Percentiles rank a stretch among this genome's conserved stretches.
Conservation (phyloP, 2,888 invertebrate species). For the Napeogenes inachia region DNA sequence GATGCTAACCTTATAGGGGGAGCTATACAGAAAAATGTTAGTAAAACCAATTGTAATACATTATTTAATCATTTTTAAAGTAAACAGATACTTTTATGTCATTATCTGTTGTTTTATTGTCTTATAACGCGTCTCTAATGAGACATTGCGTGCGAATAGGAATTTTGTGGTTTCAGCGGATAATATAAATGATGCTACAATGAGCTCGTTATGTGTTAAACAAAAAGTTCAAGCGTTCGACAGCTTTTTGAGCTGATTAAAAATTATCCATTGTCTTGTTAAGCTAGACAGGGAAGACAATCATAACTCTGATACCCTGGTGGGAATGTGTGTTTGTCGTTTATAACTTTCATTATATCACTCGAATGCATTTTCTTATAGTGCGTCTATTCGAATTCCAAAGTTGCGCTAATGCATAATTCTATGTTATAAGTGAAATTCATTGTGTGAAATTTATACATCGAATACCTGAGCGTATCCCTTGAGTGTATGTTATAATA, state of each 20-base stretch:
- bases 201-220: conserved; percentile 34
- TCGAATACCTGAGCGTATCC: conserved; percentile 48
- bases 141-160: conserved; percentile 52
- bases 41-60: conserved; percentile 14
- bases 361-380: conserved; percentile 64
- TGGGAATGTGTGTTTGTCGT: conserved; percentile 60
- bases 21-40: conserved; percentile 46
- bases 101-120: conserved; percentile 3
- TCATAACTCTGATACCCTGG: conserved; percentile 64
- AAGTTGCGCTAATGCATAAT: conserved; percentile 62
- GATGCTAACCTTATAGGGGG: conserved; percentile 70
- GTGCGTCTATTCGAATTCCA: conserved; percentile 62
- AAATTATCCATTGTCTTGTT: conserved; percentile 64
- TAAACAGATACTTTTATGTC: conserved; percentile 1
- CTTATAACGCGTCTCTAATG: conserved; percentile 8
- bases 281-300: conserved; percentile 57
- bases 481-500: conserved; percentile 42
- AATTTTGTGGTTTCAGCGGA: conserved; percentile 62
- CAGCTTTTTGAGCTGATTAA: conserved; percentile 58
- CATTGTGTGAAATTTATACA: conserved; percentile 30
- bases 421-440: conserved; percentile 65
- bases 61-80: conserved; percentile 2
- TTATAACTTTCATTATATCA: conserved; percentile 72
- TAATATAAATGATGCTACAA: conserved; percentile 45
- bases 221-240: conserved; percentile 53